Conservation (phyloP, 2,888 invertebrate species). For the Caradrina kadenii region DNA sequence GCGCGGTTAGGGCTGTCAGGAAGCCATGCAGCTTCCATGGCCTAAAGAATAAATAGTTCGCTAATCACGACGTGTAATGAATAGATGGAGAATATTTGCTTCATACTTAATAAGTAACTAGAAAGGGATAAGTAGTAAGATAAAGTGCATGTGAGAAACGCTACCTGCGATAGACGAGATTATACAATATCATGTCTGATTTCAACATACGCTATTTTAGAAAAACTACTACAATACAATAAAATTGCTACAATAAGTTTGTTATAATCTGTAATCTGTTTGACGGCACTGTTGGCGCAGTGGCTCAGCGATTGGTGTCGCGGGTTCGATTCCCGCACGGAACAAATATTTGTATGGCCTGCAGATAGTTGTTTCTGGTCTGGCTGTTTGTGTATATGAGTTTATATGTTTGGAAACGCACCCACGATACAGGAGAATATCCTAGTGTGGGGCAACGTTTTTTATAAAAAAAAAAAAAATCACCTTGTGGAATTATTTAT, state of each 20-base stretch:
- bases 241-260: neutral
- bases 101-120: neutral
- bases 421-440: no score
- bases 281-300: no score
- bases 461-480: no score
- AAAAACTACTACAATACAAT: neutral
- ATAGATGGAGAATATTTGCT: constrained; percentile 1
- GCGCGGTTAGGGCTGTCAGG: constrained; percentile 2
- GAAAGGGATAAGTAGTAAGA: constrained; percentile 14
- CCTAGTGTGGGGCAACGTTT: no score
- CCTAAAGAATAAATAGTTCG: neutral
- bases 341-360: no score
- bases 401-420: no score
- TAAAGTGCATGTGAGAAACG: constrained; percentile 5
- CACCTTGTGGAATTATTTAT: constrained; percentile 7
- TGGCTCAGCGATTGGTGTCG: no score
- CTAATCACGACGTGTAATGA: neutral
- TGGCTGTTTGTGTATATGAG: no score
- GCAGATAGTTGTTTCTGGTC: no score
- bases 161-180: constrained; percentile 12
- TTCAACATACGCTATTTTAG: neutral
- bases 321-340: no score
- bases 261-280: no score
- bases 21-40: neutral
- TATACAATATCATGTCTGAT: neutral